A percentile compares a stretch with the other conserved stretches of the same genome.
phyloP scores from a whole-genome alignment of 2,888 invertebrate genomes.

The Plutella xylostella region DNA sequence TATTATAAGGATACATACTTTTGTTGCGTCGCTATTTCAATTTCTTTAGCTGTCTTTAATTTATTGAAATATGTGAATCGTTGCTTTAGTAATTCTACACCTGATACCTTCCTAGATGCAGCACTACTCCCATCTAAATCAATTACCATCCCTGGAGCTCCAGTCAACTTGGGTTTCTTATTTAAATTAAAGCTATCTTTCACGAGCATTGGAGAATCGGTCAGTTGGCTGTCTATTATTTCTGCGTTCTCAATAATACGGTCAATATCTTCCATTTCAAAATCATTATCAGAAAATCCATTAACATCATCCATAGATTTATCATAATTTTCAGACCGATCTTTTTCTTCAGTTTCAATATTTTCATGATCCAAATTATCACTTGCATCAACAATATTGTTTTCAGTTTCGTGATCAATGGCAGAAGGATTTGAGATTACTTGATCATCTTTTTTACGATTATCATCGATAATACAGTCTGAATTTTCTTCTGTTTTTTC shows the following conservation, averaged over 20 bases:
- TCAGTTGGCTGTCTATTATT: constrained; percentile 19
- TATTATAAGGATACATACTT: constrained; percentile 56
- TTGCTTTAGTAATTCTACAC: constrained; percentile 76
- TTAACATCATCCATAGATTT: constrained; percentile 21
- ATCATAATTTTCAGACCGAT: no score
- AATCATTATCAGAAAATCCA: constrained; percentile 44
- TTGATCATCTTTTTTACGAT: not conserved
- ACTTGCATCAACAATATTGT: no score
- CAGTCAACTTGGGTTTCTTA: constrained; percentile 55
- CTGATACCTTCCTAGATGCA: constrained; percentile 52
- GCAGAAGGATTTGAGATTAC: not conserved
- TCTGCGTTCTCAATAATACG: constrained; percentile 46
- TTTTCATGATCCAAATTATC: no score
- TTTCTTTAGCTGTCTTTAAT: constrained; percentile 59
- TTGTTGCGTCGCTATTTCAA: constrained; percentile 66
- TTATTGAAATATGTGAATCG: constrained; percentile 77
- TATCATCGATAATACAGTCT: no score
- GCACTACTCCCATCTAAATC: constrained; percentile 37
- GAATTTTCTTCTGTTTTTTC: constrained; percentile 21
- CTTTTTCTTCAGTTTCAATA: no score
- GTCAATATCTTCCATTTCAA: constrained; percentile 49
- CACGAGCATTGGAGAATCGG: constrained; percentile 26
- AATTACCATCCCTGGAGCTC: constrained; percentile 62
- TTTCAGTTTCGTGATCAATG: not conserved
- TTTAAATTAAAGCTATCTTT: constrained; percentile 23